Evolutionary conservation across 2,797 vertebrate species (phyloP).

Genomic region (Phylloscopus collybita): DNA sequence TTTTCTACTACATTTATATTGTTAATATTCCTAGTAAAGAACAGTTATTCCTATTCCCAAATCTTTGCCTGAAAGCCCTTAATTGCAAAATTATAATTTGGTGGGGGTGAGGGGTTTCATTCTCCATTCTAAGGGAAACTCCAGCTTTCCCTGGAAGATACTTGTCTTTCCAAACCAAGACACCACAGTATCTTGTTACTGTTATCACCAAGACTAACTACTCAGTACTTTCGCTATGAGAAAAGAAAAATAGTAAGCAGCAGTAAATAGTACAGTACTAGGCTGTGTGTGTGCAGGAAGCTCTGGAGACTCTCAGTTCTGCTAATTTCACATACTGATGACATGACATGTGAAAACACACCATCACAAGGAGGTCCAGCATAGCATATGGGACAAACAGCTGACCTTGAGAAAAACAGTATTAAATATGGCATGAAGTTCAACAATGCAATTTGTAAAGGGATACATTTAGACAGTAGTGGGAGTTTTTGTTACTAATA

Average conservation of each 20-base stretch:
- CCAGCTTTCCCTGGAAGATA: too few species aligned
- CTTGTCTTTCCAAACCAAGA: too few species aligned
- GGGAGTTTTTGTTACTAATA: background rate
- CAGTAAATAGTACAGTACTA: background rate
- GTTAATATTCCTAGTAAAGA: too few species aligned
- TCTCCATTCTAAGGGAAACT: too few species aligned
- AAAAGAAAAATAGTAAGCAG: background rate
- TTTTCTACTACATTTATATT: too few species aligned
- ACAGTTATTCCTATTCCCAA: too few species aligned
- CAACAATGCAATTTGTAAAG: background rate
- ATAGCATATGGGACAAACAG: background rate
- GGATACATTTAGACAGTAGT: background rate
- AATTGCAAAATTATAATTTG: too few species aligned
- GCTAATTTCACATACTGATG: background rate
- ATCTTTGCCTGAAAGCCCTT: too few species aligned
- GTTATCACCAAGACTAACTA: background rate
- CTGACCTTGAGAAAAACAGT: background rate
- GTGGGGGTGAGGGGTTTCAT: too few species aligned
- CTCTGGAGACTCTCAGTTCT: background rate
- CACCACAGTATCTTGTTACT: background rate
- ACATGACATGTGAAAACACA: background rate
- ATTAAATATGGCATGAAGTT: background rate
- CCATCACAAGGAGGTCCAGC: background rate
- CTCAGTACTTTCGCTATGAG: fast-evolving
- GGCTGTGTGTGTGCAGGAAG: background rate